Conservation (phyloP, 2,888 invertebrate genomes). For the Maniola hyperantus region DNA sequence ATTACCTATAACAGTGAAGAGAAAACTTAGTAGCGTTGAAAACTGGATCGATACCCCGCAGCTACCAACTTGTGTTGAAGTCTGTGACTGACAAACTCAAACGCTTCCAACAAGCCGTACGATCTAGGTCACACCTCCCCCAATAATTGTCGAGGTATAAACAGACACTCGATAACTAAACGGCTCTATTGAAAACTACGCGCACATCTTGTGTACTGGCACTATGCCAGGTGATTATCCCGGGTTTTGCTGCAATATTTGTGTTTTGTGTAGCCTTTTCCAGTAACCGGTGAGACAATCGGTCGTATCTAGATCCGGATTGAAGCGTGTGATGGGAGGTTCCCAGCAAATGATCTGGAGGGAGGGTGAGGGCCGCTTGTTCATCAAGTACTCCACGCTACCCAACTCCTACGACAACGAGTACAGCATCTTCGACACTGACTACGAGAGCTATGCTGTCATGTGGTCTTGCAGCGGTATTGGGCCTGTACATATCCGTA, state of each 20-base stretch:
- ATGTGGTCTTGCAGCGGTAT: constrained; percentile 90
- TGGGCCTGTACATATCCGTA: constrained; percentile 88
- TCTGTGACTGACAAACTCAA: not conserved
- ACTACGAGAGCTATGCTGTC: constrained; percentile 88
- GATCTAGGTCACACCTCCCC: not conserved
- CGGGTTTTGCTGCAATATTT: constrained; percentile 32
- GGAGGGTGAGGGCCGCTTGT: constrained; percentile 87
- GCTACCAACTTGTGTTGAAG: not conserved
- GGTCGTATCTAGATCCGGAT: constrained; percentile 85
- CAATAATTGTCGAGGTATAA: constrained; percentile 40
- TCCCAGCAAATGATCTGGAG: constrained; percentile 85
- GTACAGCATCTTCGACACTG: constrained; percentile 88
- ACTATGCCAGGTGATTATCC: constrained; percentile 73
- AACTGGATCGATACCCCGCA: too few species aligned
- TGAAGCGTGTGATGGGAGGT: constrained; percentile 88
- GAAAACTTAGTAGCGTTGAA: too few species aligned
- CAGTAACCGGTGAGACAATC: too few species aligned
- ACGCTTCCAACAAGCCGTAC: not conserved
- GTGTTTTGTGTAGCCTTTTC: constrained; percentile 4
- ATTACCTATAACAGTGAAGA: too few species aligned
- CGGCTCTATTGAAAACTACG: constrained; percentile 47
- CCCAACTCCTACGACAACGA: constrained; percentile 87
- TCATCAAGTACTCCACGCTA: constrained; percentile 87
- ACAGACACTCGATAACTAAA: constrained; percentile 41
- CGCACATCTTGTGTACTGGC: constrained; percentile 72